Evolutionary conservation across 2,797 vertebrate species (phyloP).

Genomic region (Poecile montanus): DNA sequence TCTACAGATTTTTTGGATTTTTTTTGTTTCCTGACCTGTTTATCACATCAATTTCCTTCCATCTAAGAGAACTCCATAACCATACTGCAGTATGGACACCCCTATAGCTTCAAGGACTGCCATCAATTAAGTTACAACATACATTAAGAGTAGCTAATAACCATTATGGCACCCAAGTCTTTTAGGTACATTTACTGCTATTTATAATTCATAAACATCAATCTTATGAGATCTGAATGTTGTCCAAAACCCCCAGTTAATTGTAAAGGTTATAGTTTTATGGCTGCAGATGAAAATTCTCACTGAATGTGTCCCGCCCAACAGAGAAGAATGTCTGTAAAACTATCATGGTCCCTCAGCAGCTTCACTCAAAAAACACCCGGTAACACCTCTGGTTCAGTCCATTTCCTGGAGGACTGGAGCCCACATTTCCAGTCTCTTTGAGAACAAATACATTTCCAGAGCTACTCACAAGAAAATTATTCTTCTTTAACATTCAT

Average conservation of each 20-base stretch:
- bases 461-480: background rate
- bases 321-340: background rate
- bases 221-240: background rate
- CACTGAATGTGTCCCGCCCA: background rate
- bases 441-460: background rate
- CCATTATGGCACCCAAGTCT: background rate
- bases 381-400: background rate
- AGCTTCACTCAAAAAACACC: background rate
- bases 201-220: background rate
- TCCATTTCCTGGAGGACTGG: background rate
- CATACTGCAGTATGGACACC: background rate
- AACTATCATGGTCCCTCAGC: rapidly evolving
- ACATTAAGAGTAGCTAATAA: background rate
- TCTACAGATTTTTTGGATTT: background rate
- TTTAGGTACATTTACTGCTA: background rate
- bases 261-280: background rate
- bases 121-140: background rate
- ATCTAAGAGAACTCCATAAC: background rate
- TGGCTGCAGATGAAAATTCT: background rate
- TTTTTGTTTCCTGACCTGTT: background rate
- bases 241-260: background rate
- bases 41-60: background rate
- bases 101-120: background rate
- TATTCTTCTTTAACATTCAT: background rate
- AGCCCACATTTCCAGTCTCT: background rate